These are phyloP conservation scores for Micrasema minimum DNA, from an alignment of 1,140 invertebrate species.

Conservation along the genomic window DNA sequence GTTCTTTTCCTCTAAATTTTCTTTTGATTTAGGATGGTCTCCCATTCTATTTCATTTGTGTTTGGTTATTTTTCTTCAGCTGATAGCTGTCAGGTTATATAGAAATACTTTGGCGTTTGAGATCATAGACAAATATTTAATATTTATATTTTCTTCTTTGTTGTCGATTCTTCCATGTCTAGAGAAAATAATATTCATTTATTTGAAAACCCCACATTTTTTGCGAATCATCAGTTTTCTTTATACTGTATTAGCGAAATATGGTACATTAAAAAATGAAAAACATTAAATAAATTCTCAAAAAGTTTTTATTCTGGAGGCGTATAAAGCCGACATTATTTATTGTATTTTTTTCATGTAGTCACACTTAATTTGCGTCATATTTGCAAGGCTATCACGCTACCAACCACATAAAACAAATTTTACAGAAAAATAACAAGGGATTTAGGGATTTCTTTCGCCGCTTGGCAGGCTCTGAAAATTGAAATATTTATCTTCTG, in stretches of 20 bases:
- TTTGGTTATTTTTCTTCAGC: slow-evolving; percentile 45
- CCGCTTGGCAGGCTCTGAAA: slow-evolving; percentile 27
- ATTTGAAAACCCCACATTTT: too few relatives aligned
- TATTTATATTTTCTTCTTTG: slow-evolving; percentile 2
- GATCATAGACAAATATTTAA: slow-evolving; percentile 35
- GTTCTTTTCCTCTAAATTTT: slow-evolving; percentile 79
- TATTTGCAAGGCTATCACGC: slow-evolving; percentile 5
- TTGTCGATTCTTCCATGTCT: too few relatives aligned
- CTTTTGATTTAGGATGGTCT: slow-evolving; percentile 73
- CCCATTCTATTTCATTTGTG: slow-evolving; percentile 45
- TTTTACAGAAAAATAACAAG: slow-evolving; percentile 42
- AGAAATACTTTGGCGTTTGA: slow-evolving; percentile 35
- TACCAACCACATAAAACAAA: slow-evolving; percentile 11
- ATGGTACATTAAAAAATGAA: not conserved
- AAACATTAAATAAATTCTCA: not conserved
- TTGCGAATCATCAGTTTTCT: too few relatives aligned
- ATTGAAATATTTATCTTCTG: slow-evolving; percentile 25
- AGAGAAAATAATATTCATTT: too few relatives aligned
- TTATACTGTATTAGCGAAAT: too few relatives aligned
- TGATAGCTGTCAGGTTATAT: slow-evolving; percentile 42
- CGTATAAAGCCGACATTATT: not conserved
- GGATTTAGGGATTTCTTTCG: slow-evolving; percentile 29
- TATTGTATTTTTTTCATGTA: not conserved
- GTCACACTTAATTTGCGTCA: slow-evolving; percentile 26
- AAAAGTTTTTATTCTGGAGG: not conserved